Evolutionary conservation across 1,140 invertebrate genomes (phyloP), one percentile per base, ranked within the genome.

Genomic region (Zophobas morio): DNA sequence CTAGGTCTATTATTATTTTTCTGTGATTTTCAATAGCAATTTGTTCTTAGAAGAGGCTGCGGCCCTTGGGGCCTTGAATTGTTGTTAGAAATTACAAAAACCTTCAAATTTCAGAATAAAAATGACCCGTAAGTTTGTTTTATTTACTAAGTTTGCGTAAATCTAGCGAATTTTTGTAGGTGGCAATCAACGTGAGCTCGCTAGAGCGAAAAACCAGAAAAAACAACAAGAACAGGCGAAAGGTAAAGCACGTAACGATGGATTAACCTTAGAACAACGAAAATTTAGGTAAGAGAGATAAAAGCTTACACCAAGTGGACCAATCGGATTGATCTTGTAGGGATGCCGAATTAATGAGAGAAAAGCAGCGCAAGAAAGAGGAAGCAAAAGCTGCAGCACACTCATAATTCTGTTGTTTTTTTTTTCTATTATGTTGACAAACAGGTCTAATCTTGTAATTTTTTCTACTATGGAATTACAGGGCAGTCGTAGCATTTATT

Each of bases 181-280:
- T 80, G 95, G 95, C 81, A 96, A 96, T 86, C 95, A 96, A 87
- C 89, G 95, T 85, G 95, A 96, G 86, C 89, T 96, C 82, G 95
- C 95, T 76, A 89, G 95, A 72, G 91, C 90, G 78, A 96, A 96
- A 86, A 93, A 93, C 85, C 90, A 91, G 83, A 96, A 96, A 85
- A 96, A 96, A 84, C 90, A 91, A 82, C 88, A 90, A 77, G 94
- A 96, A 83, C 74, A 84, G 60, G 86, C 87, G 57, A 94, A 93
- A 86, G 92, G 90, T 78, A 93, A 93, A 86, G 90, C 84, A 82
- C 37, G 39, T 20, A 89, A 89, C 66, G 92, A 92, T 86, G 93
- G 93, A 49, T 85, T 95, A 85, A 93, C 92, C 34, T 85, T 95
- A 37, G 91, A 94, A 85, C 93, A 95, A 86, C 88, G 94, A 77